Evolutionary conservation across 2,797 vertebrate species (phyloP).

Genomic region (Buphagus erythrorhynchus): DNA sequence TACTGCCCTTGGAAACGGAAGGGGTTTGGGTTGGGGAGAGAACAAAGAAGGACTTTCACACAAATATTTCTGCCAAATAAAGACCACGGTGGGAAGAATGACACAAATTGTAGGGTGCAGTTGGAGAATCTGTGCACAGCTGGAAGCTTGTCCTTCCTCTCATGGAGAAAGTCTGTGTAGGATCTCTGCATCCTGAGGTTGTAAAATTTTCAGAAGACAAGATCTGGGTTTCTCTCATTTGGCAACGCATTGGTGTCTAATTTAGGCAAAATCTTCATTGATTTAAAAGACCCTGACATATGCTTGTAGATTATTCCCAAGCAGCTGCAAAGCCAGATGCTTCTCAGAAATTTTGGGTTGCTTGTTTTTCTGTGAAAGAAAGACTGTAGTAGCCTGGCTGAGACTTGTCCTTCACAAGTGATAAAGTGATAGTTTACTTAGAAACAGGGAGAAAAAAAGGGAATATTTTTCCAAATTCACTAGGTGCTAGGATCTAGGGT

Average conservation of each 20-base stretch:
- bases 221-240: background rate
- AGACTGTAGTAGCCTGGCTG: background rate
- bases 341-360: background rate
- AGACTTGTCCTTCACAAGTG: background rate
- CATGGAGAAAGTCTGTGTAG: background rate
- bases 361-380: background rate
- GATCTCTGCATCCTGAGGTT: background rate
- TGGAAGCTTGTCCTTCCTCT: background rate
- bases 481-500: background rate
- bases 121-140: background rate
- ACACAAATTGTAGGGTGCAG: background rate
- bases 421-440: background rate
- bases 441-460: background rate
- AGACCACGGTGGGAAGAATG: background rate
- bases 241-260: background rate
- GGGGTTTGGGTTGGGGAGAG: background rate
- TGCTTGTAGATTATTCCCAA: background rate
- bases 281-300: slow-evolving; percentile 1
- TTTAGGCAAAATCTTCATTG: background rate
- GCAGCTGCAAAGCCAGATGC: slow-evolving; percentile 7
- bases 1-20: background rate
- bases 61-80: background rate
- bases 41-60: background rate
- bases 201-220: background rate
- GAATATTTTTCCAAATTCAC: background rate